These are phyloP conservation scores for Drosophila siamana DNA, from an alignment of 2,888 invertebrate genomes.

Conservation along the genomic window DNA sequence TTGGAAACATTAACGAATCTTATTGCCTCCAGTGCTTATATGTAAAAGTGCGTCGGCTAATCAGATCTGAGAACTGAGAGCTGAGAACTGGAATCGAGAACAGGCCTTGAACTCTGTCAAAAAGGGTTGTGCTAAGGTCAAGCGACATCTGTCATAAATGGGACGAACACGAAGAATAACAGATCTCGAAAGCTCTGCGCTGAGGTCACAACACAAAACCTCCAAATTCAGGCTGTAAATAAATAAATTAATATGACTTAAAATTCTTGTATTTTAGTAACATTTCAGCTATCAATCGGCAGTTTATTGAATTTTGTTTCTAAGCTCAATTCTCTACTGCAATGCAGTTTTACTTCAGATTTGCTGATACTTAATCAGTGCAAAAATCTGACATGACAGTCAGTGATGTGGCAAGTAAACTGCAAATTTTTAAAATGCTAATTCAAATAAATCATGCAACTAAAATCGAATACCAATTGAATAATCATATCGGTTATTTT, in stretches of 20 bases:
- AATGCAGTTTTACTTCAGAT: conserved; percentile 17
- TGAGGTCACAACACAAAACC: too few relatives aligned
- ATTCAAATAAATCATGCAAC: too few relatives aligned
- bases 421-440: too few relatives aligned
- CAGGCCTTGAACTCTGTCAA: conserved; percentile 37
- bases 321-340: conserved; percentile 16
- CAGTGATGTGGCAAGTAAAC: too few relatives aligned
- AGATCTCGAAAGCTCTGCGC: background rate
- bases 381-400: too few relatives aligned
- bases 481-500: too few relatives aligned
- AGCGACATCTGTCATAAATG: background rate
- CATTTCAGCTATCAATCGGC: background rate
- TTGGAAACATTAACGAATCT: conserved; percentile 61
- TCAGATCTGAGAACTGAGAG: conserved; percentile 5
- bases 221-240: background rate
- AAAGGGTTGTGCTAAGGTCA: conserved; percentile 11
- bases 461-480: too few relatives aligned
- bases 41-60: conserved; percentile 45
- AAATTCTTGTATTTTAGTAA: background rate
- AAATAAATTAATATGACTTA: background rate
- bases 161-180: background rate
- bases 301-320: conserved; percentile 28
- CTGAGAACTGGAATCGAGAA: background rate
- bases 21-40: conserved; percentile 35
- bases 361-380: too few relatives aligned